These are phyloP conservation scores for Andrena marginata DNA, from an alignment of 2,888 invertebrate genomes.

Conservation along the genomic window DNA sequence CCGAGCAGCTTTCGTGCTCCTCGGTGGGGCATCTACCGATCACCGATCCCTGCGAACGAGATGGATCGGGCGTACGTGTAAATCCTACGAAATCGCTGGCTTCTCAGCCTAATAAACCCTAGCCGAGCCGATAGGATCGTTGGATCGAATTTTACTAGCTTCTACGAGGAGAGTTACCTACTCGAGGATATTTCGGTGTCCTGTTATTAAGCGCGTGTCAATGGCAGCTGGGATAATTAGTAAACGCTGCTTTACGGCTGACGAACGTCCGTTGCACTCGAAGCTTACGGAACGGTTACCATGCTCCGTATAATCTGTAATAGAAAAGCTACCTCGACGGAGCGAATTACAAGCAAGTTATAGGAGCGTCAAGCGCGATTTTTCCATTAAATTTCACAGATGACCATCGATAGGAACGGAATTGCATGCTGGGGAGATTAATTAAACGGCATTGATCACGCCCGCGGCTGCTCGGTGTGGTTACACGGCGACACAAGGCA, in stretches of 20 bases:
- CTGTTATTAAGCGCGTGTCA: constrained; percentile 57
- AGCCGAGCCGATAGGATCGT: not conserved
- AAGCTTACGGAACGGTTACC: constrained; percentile 48
- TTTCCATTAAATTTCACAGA: constrained; percentile 39
- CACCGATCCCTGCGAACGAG: too few relatives aligned
- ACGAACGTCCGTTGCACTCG: constrained; percentile 61
- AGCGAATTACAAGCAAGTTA: constrained; percentile 49
- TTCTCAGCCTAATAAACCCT: not conserved
- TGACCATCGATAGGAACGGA: constrained; percentile 21
- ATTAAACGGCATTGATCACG: constrained; percentile 25
- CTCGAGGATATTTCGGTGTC: constrained; percentile 46
- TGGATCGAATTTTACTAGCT: not conserved
- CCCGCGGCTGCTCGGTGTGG: constrained; percentile 14
- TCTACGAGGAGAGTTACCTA: constrained; percentile 14
- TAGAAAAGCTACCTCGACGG: constrained; percentile 33
- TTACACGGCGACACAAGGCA: constrained; percentile 30
- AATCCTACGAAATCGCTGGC: not conserved
- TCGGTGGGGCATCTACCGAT: constrained; percentile 5
- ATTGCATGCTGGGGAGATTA: constrained; percentile 32
- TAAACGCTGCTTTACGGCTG: constrained; percentile 53
- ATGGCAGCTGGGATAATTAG: constrained; percentile 58
- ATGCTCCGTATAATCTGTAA: constrained; percentile 52
- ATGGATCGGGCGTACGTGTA: not conserved
- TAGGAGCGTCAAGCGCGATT: constrained; percentile 31
- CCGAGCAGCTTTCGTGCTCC: constrained; percentile 4